Base-by-base conservation (phyloP, 2,797 vertebrate species). In the Coilia nasus region DNA sequence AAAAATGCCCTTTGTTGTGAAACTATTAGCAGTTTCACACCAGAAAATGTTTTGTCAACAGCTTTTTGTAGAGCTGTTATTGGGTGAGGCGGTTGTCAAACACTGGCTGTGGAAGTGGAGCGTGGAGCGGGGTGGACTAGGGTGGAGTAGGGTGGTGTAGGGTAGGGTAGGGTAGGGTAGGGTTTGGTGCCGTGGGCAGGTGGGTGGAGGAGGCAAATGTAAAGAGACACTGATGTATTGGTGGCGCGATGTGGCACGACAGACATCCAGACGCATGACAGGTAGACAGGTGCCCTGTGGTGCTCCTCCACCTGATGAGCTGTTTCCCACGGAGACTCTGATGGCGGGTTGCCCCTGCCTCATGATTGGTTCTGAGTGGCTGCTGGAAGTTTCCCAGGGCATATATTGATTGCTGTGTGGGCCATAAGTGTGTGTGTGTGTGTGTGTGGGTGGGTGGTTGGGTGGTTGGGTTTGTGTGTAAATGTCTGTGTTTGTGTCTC, bases 381-480 rank as follows among this genome's bases (percentile, higher is more conserved):
- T 82, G 85, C 64, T 31, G 87, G 88, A 87, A 91, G 88, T 83
- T 90, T 91, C 89, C 89, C 89, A 86, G 87, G 87, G 62, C 81
- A 46, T 78, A 47, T 92, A 93, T 93, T 92, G 92, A 95, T 93
- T 92, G 71, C 83, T 78, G 81, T 85, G 83, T 83, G 87, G 85
- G 85, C 50, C 23, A 28, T 60, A n/a, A 60, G 59, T 85, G 86
- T 86, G 84, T 86, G 59, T 86, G 82, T 62, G 54, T 88, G 88
- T 85, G 57, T 84, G 84, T 81, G 17, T 67, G 75, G 54, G 82
- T 85, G 62, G 47, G 71, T 88, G 80, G 75, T 60, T 83, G 83
- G 2, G 35, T 41, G 35, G 2, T 2, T 54, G 35, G 2, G 35
- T 41, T 2, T 41, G 35, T 41, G 35, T 41, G 35, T 41, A 2